Conservation (phyloP, 2,888 invertebrate species). For the Monochamus alternatus region DNA sequence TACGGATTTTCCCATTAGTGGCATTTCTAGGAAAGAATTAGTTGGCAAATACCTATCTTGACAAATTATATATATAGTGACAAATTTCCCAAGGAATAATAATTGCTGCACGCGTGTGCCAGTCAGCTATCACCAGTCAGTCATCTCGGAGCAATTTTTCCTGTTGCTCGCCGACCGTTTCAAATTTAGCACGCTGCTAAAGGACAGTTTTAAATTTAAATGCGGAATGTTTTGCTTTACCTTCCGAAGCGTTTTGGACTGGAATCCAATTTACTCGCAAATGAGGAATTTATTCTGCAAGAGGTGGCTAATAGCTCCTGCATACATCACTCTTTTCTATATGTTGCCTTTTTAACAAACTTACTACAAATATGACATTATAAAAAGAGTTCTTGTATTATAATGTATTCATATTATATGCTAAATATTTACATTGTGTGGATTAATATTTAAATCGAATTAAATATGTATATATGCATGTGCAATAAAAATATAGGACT, state of each 20-base stretch:
- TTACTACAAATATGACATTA: too few relatives aligned
- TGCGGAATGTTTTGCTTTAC: slow-evolving; percentile 10
- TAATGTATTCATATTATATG: too few relatives aligned
- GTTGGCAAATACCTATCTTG: neutral
- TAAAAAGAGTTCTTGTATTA: too few relatives aligned
- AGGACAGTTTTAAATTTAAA: slow-evolving; percentile 18
- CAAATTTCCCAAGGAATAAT: slow-evolving; percentile 11
- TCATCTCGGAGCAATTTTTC: slow-evolving; percentile 5
- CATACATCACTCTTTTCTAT: neutral
- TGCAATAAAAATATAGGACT: too few relatives aligned
- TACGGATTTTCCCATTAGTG: too few relatives aligned
- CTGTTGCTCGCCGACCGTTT: neutral
- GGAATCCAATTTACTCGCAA: slow-evolving; percentile 10
- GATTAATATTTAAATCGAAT: too few relatives aligned
- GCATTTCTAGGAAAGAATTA: too few relatives aligned
- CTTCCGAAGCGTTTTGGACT: slow-evolving; percentile 5
- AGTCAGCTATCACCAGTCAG: slow-evolving; percentile 5
- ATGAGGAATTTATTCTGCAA: slow-evolving; percentile 5
- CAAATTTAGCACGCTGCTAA: slow-evolving; percentile 3
- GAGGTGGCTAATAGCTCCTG: neutral
- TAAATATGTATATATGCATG: too few relatives aligned
- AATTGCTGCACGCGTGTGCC: slow-evolving; percentile 1
- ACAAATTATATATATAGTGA: neutral
- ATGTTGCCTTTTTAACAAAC: neutral
- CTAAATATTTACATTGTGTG: too few relatives aligned